Percentiles rank a stretch among this genome's conserved stretches.
These are phyloP conservation scores for Siniperca chuatsi DNA, from an alignment of 2,113 vertebrate species.

Conservation along the genomic window DNA sequence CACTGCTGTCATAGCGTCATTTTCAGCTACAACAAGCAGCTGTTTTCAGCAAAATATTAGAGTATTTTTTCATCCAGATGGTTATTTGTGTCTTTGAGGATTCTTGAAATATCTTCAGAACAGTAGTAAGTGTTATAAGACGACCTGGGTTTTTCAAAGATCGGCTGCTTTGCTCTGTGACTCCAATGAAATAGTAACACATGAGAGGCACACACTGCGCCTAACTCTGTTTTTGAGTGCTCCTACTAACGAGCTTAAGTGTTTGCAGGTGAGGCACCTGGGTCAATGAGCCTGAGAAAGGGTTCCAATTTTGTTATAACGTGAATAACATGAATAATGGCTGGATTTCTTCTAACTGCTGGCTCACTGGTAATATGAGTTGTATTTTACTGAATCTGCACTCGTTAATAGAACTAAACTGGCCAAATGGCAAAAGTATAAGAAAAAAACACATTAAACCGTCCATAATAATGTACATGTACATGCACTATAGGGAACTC, in stretches of 20 bases:
- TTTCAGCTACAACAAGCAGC: background rate
- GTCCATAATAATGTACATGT: background rate
- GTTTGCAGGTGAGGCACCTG: background rate
- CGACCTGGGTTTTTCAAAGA: background rate
- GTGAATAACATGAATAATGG: background rate
- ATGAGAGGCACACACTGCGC: background rate
- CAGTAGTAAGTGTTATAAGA: background rate
- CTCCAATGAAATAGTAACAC: background rate
- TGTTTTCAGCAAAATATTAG: background rate
- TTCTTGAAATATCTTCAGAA: background rate
- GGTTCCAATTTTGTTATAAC: background rate
- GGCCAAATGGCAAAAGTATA: background rate
- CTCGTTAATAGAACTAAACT: background rate
- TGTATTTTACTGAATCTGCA: background rate
- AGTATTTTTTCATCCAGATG: background rate
- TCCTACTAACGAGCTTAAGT: background rate
- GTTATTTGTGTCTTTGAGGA: background rate
- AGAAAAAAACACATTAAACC: background rate
- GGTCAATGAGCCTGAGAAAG: background rate
- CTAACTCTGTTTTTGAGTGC: background rate
- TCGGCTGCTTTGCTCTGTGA: background rate
- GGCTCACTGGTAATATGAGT: background rate
- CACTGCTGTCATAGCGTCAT: background rate
- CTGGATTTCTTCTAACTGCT: conserved; percentile 13
- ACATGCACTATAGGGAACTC: background rate